phyloP scores from a whole-genome alignment of 1,140 invertebrate genomes.

The Aphis gossypii region DNA sequence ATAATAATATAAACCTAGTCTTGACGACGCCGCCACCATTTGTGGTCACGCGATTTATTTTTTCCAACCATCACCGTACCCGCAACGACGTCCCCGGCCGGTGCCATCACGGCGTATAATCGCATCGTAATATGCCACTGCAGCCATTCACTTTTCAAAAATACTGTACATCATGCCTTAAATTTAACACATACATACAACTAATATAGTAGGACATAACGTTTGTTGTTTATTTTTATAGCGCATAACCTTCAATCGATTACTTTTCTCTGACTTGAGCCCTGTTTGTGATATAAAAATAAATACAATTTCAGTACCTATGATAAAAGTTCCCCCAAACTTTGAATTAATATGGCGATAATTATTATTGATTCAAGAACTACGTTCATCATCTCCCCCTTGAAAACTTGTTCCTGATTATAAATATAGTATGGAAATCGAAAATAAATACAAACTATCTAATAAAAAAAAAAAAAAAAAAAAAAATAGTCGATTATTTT shows the following conservation, averaged over 20 bases:
- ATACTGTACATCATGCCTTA: neutral
- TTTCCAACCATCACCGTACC: neutral
- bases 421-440: too few relatives aligned
- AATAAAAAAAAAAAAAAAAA: neutral
- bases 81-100: neutral
- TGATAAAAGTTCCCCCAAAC: neutral
- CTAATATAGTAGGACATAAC: neutral
- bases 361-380: too few relatives aligned
- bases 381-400: too few relatives aligned
- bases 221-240: neutral
- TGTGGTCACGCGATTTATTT: constrained; percentile 31
- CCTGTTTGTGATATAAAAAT: neutral
- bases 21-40: neutral
- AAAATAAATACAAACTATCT: neutral
- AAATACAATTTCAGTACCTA: neutral
- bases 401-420: too few relatives aligned
- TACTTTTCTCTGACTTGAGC: neutral
- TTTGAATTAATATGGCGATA: too few relatives aligned
- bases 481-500: neutral
- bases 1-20: neutral
- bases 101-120: neutral
- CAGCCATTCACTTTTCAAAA: neutral
- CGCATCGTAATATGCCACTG: neutral
- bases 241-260: neutral
- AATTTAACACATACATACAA: neutral